Evolutionary conservation across 2,888 invertebrate species (phyloP).

Genomic region (Pollenia griseotomentosa): DNA sequence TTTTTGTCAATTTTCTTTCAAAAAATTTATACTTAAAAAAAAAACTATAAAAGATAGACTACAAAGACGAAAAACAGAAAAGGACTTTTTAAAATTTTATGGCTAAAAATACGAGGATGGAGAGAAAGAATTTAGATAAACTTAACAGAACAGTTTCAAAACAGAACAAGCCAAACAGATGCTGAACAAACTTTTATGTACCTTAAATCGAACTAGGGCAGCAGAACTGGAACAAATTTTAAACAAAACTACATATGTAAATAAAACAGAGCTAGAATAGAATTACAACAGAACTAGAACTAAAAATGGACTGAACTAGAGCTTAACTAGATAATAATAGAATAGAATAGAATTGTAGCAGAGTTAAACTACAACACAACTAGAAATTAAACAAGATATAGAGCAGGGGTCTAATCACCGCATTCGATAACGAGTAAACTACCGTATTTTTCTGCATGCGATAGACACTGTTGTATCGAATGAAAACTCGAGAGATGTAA

Average conservation of each 20-base stretch:
- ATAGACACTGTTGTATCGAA: no score
- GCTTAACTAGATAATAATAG: neutral
- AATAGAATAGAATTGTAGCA: neutral
- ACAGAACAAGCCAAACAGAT: no score
- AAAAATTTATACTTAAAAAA: neutral
- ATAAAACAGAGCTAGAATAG: neutral
- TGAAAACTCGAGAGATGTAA: no score
- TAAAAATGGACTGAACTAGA: neutral
- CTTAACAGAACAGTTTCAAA: no score
- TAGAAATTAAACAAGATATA: no score
- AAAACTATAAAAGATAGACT: neutral
- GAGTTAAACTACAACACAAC: neutral
- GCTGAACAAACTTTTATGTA: no score
- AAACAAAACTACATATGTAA: neutral
- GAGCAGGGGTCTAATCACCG: no score
- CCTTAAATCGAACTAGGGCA: neutral
- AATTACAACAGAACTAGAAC: neutral
- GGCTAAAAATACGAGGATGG: neutral
- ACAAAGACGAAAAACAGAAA: neutral
- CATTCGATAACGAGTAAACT: no score
- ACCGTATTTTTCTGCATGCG: no score
- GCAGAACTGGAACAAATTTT: neutral
- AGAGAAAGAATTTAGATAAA: neutral
- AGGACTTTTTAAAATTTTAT: neutral
- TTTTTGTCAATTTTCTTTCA: conserved; percentile 63